These are phyloP conservation scores for Xiphydria camelus DNA, from an alignment of 2,888 invertebrate genomes.

Conservation along the genomic window DNA sequence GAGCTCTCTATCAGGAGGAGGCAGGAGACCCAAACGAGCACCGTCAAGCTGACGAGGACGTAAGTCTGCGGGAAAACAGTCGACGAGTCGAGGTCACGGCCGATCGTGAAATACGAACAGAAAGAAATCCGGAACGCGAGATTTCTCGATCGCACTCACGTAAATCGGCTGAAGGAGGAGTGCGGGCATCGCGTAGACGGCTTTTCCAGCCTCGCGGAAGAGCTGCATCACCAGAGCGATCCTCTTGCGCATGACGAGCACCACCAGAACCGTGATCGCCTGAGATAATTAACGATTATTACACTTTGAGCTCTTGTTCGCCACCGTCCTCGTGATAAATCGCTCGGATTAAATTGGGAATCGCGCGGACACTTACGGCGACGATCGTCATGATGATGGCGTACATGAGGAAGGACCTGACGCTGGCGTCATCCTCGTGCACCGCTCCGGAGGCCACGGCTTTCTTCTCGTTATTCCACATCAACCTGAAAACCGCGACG, in stretches of 20 bases:
- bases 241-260: slow-evolving; percentile 66
- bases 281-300: slow-evolving; percentile 16
- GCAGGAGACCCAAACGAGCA: slow-evolving; percentile 64
- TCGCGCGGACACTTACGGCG: slow-evolving; percentile 57
- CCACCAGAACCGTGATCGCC: slow-evolving; percentile 60
- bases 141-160: slow-evolving; percentile 62
- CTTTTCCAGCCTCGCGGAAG: slow-evolving; percentile 70
- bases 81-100: no score
- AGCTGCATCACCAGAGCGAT: slow-evolving; percentile 66
- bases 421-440: slow-evolving; percentile 43
- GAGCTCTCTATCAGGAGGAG: slow-evolving; percentile 68
- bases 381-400: slow-evolving; percentile 66
- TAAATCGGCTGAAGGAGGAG: slow-evolving; percentile 65
- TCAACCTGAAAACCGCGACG: slow-evolving; percentile 45
- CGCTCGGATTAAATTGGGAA: background rate
- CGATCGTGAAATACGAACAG: no score
- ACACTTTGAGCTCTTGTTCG: background rate
- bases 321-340: background rate
- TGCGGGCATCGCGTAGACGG: slow-evolving; percentile 65
- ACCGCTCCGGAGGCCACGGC: slow-evolving; percentile 30
- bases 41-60: slow-evolving; percentile 59
- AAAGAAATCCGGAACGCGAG: no score
- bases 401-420: slow-evolving; percentile 60
- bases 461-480: slow-evolving; percentile 55
- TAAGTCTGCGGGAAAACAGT: slow-evolving; percentile 59